Evolutionary conservation across 2,113 vertebrate species (phyloP), one percentile per base, ranked within the genome.

Genomic region (Planiliza haematocheilus): DNA sequence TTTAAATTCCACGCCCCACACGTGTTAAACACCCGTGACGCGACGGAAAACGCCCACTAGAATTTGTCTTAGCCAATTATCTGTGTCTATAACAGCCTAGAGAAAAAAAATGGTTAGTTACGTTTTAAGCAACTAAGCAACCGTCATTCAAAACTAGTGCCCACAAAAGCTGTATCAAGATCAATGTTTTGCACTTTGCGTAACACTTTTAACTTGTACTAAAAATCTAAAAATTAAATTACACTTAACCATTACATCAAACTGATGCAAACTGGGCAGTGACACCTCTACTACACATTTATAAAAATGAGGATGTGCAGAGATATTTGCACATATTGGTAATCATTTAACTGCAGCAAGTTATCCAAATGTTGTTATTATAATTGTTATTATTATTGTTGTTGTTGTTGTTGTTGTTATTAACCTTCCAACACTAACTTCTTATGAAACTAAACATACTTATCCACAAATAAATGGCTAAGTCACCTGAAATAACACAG

Each of bases 1-100:
- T 55, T 72, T 57, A 24, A 13, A 16, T 1, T 73, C 78, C 82
- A 81, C 88, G 88, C 86, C 89, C 88, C 90, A 42, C 81, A 72
- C 79, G 52, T 79, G 80, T 17, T 34, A 37, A 16, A 16, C 60
- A 71, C 75, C 46, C 84, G 58, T 81, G 84, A 84, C 61, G 75
- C n/a, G 53, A 69, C 17, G 20, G 46, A 7, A 60, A 48, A 52
- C 21, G 4, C 64, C 50, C 20, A 21, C 61, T 51, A 55, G 36
- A 66, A 78, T 49, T 24, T n/a, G 4, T 18, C 18, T 11, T 1
- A 9, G 10, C 7, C 20, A 69, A 49, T 51, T 13, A 63, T 46
- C 11, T 7, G 7, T 37, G 12, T 30, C 39, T 50, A 16, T 0
- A 30, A 30, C 24, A 5, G 24, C 24, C 24, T 30, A 30, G n/a